Conservation (phyloP, 2,113 vertebrate genomes). For the Spea multiplicata region DNA sequence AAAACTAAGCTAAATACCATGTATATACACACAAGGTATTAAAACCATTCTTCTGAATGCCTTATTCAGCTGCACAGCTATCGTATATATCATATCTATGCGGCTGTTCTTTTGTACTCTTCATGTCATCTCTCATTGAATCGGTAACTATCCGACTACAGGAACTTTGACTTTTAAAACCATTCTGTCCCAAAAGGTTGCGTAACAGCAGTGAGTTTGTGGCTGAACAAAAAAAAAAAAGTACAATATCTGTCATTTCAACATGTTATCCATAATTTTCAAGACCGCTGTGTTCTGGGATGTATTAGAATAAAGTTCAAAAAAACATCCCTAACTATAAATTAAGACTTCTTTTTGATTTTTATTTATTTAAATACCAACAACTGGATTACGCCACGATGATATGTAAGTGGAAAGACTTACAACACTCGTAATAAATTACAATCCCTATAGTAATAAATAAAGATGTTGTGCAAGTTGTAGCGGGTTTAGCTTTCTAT, state of each 20-base stretch:
- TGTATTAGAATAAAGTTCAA: no score
- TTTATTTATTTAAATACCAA: conserved; percentile 22
- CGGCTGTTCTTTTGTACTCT: no score
- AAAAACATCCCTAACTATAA: no score
- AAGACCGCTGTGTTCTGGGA: background rate
- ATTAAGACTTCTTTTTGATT: background rate
- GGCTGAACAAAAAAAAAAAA: conserved; percentile 16
- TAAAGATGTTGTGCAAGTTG: conserved; percentile 1
- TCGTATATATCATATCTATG: no score
- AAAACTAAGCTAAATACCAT: no score
- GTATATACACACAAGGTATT: no score
- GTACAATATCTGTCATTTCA: conserved; percentile 10
- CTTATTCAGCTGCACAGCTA: no score
- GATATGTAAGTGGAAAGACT: conserved; percentile 35
- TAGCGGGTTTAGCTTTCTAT: background rate
- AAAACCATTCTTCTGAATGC: no score
- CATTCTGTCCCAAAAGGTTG: conserved; percentile 15
- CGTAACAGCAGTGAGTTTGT: conserved; percentile 1
- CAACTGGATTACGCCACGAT: conserved; percentile 35
- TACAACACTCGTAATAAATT: conserved; percentile 3
- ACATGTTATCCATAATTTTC: conserved; percentile 29
- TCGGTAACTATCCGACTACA: conserved; percentile 7
- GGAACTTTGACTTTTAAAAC: conserved; percentile 1
- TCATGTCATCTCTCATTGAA: no score
- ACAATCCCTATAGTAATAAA: conserved; percentile 21